Evolutionary conservation across 2,888 invertebrate genomes (phyloP).

Genomic region (Dynastes maya): DNA sequence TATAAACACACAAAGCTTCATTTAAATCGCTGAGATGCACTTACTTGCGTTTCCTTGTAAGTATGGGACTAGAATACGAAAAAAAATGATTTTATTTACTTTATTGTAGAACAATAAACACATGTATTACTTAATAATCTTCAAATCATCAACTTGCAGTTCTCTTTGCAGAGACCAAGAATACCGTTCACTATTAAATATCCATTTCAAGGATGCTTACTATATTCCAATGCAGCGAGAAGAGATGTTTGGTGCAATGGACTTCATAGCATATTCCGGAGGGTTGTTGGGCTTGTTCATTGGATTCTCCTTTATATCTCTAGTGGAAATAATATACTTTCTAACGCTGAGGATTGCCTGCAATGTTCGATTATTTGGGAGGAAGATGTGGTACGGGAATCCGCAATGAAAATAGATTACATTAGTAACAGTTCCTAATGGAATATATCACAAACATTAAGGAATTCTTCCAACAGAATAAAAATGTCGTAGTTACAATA

Average conservation of each 20-base stretch:
- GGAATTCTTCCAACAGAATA: no score
- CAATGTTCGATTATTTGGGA: conserved; percentile 63
- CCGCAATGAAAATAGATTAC: background rate
- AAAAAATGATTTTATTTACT: no score
- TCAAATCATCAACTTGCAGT: no score
- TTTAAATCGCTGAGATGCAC: no score
- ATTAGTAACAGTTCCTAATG: background rate
- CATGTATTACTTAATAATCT: no score
- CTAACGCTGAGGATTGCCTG: conserved; percentile 70
- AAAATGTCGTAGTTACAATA: no score
- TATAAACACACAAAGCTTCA: no score
- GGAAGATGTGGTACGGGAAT: conserved; percentile 62
- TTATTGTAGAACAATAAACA: background rate
- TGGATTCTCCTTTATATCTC: conserved; percentile 78
- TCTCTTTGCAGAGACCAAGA: background rate
- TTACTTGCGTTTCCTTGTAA: no score
- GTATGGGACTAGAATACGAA: no score
- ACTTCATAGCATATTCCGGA: conserved; percentile 75
- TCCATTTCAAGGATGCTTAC: conserved; percentile 81
- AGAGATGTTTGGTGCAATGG: conserved; percentile 75
- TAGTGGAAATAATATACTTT: conserved; percentile 77
- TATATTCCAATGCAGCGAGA: conserved; percentile 80
- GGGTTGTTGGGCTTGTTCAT: conserved; percentile 76
- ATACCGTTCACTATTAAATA: conserved; percentile 73
- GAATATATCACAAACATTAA: background rate